These are phyloP conservation scores for Mactromeris polynyma DNA, from an alignment of 2,888 invertebrate genomes.

Conservation along the genomic window DNA sequence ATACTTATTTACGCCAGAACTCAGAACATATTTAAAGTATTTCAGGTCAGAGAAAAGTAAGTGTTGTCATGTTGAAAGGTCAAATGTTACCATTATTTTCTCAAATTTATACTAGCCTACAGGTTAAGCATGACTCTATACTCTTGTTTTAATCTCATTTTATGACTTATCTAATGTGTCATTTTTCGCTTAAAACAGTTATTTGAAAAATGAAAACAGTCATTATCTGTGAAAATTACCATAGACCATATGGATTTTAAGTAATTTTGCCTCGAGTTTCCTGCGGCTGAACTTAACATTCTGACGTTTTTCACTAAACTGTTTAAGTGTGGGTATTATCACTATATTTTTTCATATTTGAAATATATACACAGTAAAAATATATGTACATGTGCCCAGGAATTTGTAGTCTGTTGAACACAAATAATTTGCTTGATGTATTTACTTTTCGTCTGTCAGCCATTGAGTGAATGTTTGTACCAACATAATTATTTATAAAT, in stretches of 20 bases:
- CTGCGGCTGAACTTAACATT: neutral
- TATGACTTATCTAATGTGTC: constrained; percentile 56
- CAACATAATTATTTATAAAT: no score
- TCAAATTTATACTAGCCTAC: constrained; percentile 43
- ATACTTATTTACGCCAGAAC: neutral
- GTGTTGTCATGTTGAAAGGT: constrained; percentile 20
- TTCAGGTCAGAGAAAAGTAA: constrained; percentile 1
- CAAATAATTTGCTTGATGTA: neutral
- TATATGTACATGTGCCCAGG: neutral
- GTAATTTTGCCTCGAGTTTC: neutral
- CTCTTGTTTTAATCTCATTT: constrained; percentile 49
- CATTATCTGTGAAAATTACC: constrained; percentile 34
- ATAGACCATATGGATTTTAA: constrained; percentile 27
- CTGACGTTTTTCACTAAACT: constrained; percentile 12
- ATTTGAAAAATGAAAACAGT: constrained; percentile 58
- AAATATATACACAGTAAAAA: neutral
- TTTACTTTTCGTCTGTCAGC: no score
- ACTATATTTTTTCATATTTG: neutral
- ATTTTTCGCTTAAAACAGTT: constrained; percentile 51
- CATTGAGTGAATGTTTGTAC: no score
- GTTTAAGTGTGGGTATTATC: neutral
- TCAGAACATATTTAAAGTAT: constrained; percentile 26
- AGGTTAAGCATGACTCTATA: constrained; percentile 29
- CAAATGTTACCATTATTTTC: constrained; percentile 47
- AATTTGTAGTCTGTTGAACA: neutral